Percentiles rank a stretch among this genome's conserved stretches.
These are phyloP conservation scores for Riparia riparia DNA, from an alignment of 2,113 vertebrate species.

Conservation along the genomic window DNA sequence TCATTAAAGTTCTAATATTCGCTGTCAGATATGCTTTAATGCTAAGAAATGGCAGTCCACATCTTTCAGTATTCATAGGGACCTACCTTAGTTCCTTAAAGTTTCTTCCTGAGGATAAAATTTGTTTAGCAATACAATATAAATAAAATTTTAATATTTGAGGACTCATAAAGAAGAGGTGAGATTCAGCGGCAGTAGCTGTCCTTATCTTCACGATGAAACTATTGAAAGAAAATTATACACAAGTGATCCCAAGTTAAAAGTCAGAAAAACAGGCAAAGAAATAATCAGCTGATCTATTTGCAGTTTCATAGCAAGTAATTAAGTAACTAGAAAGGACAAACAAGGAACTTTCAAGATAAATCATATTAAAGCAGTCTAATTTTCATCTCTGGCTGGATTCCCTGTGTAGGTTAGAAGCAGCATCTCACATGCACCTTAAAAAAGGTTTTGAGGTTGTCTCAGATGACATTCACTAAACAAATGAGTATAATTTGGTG, in stretches of 20 bases:
- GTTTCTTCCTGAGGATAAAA: neutral
- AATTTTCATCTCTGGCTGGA: neutral
- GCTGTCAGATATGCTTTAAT: neutral
- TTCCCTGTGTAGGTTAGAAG: neutral
- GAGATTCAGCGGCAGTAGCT: neutral
- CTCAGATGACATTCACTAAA: neutral
- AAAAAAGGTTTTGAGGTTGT: neutral
- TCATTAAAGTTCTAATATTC: neutral
- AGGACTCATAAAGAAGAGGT: neutral
- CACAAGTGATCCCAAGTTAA: accelerated
- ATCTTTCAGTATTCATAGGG: neutral
- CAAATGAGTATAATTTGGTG: neutral
- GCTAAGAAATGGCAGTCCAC: neutral
- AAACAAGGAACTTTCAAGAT: neutral
- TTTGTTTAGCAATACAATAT: neutral
- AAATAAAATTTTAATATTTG: neutral
- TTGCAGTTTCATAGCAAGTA: neutral
- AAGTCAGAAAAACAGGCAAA: neutral
- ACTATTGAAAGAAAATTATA: neutral
- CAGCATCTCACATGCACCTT: neutral
- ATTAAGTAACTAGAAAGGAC: neutral
- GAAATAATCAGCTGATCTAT: neutral
- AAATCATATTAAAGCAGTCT: neutral
- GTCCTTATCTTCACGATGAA: neutral
- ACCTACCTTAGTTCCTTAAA: neutral